A percentile compares a stretch with the other conserved stretches of the same genome.
Evolutionary conservation across 2,113 vertebrate genomes (phyloP).

Genomic region (Perca flavescens): DNA sequence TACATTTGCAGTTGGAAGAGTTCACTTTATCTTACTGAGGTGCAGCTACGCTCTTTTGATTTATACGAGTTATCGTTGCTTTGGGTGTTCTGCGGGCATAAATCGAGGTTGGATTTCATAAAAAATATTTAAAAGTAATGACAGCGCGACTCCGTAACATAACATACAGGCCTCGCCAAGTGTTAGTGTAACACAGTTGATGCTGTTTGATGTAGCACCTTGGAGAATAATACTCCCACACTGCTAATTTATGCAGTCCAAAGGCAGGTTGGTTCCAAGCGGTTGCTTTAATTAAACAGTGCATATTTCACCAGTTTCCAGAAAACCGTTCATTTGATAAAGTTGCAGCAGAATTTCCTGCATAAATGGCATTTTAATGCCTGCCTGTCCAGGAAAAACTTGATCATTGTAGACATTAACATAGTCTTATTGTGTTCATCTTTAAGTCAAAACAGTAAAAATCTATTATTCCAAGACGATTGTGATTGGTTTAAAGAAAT

Average conservation of each 20-base stretch:
- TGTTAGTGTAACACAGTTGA: conserved; percentile 20
- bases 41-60: not conserved
- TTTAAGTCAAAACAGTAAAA: not conserved
- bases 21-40: not conserved
- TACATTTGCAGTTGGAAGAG: not conserved
- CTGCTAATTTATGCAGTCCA: not conserved
- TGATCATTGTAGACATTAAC: not conserved
- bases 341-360: not conserved
- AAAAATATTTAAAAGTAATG: conserved; percentile 43
- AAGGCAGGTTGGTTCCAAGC: conserved; percentile 4
- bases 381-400: not conserved
- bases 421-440: not conserved
- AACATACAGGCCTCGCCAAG: not conserved
- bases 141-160: conserved; percentile 12
- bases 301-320: conserved; percentile 16
- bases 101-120: conserved; percentile 4
- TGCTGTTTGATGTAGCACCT: conserved; percentile 22
- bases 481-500: too few relatives aligned
- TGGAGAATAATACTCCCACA: not conserved
- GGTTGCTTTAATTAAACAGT: conserved; percentile 19
- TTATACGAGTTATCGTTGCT: not conserved
- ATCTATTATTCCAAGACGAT: not conserved
- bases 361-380: not conserved
- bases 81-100: conserved; percentile 14
- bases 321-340: not conserved